Conservation (phyloP, 2,888 invertebrate genomes). For the Cremastobaeus sp. region DNA sequence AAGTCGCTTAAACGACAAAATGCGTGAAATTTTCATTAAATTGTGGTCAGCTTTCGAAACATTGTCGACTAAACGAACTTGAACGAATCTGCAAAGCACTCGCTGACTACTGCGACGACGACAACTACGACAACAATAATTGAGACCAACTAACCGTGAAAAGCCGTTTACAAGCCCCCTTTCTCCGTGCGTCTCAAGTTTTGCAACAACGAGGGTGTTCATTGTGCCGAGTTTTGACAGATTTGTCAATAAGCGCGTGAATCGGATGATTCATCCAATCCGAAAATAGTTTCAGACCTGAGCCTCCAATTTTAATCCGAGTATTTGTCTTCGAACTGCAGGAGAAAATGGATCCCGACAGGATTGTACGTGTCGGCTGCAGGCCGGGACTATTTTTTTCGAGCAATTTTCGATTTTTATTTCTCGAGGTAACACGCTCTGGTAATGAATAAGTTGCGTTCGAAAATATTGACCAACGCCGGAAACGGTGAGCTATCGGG, state of each 20-base stretch:
- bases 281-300: too few species aligned
- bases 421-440: not conserved
- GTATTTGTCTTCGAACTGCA: too few species aligned
- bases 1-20: constrained; percentile 48
- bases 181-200: constrained; percentile 51
- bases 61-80: constrained; percentile 66
- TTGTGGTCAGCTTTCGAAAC: constrained; percentile 68
- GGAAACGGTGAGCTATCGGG: constrained; percentile 4
- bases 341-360: too few species aligned
- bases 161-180: constrained; percentile 67
- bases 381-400: too few species aligned
- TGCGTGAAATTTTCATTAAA: constrained; percentile 67
- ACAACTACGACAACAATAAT: constrained; percentile 69
- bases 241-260: constrained; percentile 33
- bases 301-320: too few species aligned
- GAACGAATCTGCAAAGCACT: constrained; percentile 47
- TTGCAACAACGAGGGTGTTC: constrained; percentile 43
- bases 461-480: constrained; percentile 4
- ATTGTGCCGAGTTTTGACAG: constrained; percentile 32
- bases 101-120: constrained; percentile 58
- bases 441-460: not conserved
- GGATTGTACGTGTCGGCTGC: too few species aligned
- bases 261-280: constrained; percentile 23
- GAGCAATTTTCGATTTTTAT: not conserved
- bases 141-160: constrained; percentile 69